Base-by-base conservation (phyloP, 2,888 invertebrate species). In the Drosophila testacea region DNA sequence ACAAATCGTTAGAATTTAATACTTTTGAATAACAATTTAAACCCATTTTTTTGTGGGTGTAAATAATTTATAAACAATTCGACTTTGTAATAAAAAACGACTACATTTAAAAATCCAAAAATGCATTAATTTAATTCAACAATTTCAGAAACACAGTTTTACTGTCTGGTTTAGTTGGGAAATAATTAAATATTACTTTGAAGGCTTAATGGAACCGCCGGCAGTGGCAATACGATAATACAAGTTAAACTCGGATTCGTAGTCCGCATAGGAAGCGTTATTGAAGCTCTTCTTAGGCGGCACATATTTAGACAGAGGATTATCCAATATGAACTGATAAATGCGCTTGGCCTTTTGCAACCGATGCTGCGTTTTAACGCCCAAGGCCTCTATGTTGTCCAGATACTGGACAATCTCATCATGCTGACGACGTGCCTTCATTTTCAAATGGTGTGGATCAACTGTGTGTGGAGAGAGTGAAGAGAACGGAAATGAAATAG, bases 191-290 rank as follows among this genome's bases (percentile, higher is more conserved):
- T 11, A 55, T 16, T 27, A 41, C 16, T 39, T 39, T 3, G 3
- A 39, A 5, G 60, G n/a, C 59, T 90, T 90, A 13, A 81, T 84
- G 4, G 83, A 82, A 42, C 83, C 82, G 3, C 89, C 90, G 55
- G 77, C 79, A 5, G 84, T 87, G 38, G 90, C 90, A 77, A 92
- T 92, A 56, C 92, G 92, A 89, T 94, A 94, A 92, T 93, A 93
- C 78, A 92, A 90, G 65, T 80, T 82, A 56, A 90, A 92, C 69
- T 92, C 92, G 4, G 88, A 69, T 66, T 92, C 92, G 75, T 91
- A 92, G 65, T 91, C 91, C 30, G 79, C 60, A 75, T 85, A 92
- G 11, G 82, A 90, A 75, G 88, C 89, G 73, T 92, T 91, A 47
- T 92, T 91, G 22, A 83, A 88, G 6, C 64, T 55, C 60, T 76